A percentile compares a stretch with the other conserved stretches of the same genome.
phyloP scores from a whole-genome alignment of 2,888 invertebrate genomes.

The Leptarthrus brevirostris region DNA sequence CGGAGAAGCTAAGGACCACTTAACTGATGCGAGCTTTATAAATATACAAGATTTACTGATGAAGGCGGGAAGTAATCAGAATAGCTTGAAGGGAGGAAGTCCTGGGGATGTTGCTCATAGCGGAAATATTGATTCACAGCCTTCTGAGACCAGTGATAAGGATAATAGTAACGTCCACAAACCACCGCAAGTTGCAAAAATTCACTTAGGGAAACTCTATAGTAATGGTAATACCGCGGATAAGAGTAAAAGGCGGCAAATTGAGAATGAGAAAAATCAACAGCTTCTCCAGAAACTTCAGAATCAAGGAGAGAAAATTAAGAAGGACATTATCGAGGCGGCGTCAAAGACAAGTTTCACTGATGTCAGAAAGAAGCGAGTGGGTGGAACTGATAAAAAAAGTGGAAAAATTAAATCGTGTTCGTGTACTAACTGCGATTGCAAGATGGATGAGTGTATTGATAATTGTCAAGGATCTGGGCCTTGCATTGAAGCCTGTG shows the following conservation, averaged over 20 bases:
- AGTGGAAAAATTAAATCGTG: not conserved
- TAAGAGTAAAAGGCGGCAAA: not conserved
- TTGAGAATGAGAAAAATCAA: not conserved
- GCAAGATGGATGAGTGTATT: not conserved
- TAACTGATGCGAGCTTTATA: constrained; percentile 16
- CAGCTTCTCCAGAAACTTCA: not conserved
- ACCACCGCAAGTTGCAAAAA: not conserved
- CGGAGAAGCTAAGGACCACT: constrained; percentile 28
- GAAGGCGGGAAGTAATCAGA: constrained; percentile 1
- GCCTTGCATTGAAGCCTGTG: not conserved
- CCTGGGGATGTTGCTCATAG: not conserved
- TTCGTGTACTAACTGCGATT: not conserved
- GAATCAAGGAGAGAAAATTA: not conserved
- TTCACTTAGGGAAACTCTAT: too few species aligned
- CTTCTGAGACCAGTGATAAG: not conserved
- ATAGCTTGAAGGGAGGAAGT: not conserved
- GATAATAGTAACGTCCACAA: not conserved
- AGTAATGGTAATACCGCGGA: not conserved
- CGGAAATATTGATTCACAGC: not conserved
- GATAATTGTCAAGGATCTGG: not conserved
- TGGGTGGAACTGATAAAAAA: not conserved
- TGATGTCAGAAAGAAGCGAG: not conserved
- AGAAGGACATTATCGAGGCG: constrained; percentile 1
- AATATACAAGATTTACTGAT: not conserved
- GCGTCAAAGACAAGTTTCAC: not conserved